phyloP scores from a whole-genome alignment of 1,140 invertebrate species.

The Prorops nasuta region DNA sequence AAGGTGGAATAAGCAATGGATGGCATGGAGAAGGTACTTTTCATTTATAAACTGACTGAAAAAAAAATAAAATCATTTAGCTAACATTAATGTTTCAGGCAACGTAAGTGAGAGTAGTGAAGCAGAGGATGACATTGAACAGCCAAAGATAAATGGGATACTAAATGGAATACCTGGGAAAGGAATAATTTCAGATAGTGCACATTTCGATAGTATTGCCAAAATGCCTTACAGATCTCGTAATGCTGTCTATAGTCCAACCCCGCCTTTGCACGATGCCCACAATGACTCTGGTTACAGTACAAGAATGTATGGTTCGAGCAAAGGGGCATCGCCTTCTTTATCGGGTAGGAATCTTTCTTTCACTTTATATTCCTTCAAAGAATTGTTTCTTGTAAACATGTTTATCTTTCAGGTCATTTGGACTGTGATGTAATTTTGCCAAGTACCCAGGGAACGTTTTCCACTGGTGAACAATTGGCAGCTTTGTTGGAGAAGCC shows the following conservation, averaged over 20 bases:
- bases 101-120: slow-evolving; percentile 47
- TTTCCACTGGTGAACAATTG: slow-evolving; percentile 37
- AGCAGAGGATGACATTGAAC: slow-evolving; percentile 34
- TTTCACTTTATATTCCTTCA: neutral
- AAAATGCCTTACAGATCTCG: slow-evolving; percentile 50
- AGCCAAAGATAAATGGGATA: slow-evolving; percentile 17
- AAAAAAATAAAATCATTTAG: too few relatives aligned
- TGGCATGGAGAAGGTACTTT: slow-evolving; percentile 29
- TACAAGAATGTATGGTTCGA: slow-evolving; percentile 74
- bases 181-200: slow-evolving; percentile 29
- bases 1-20: slow-evolving; percentile 30
- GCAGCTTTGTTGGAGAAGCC: slow-evolving; percentile 38
- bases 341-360: slow-evolving; percentile 59
- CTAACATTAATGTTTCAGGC: slow-evolving; percentile 15
- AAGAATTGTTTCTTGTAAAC: neutral
- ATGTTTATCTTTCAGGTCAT: slow-evolving; percentile 29
- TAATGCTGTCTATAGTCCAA: slow-evolving; percentile 51
- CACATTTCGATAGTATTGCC: slow-evolving; percentile 39
- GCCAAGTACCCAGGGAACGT: slow-evolving; percentile 24
- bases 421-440: slow-evolving; percentile 42
- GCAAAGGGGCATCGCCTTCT: slow-evolving; percentile 74
- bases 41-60: neutral
- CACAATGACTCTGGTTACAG: slow-evolving; percentile 79
- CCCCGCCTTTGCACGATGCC: slow-evolving; percentile 56
- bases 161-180: slow-evolving; percentile 22